Conservation (phyloP, 2,113 vertebrate genomes). For the Elachura formosa region DNA sequence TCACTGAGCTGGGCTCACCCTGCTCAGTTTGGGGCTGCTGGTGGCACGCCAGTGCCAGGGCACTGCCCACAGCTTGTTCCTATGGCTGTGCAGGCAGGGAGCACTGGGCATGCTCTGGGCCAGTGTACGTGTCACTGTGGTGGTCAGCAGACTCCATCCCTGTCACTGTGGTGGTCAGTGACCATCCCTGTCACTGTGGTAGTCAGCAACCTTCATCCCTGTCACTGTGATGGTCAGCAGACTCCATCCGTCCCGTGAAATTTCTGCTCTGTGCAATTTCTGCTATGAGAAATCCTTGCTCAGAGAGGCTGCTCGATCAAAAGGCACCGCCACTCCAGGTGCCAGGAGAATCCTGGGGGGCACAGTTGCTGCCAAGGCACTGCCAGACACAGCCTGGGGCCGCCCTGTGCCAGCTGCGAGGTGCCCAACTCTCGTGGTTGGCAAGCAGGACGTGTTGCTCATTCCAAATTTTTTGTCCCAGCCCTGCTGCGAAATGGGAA, state of each 20-base stretch:
- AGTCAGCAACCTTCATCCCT: no score
- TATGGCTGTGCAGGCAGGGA: not conserved
- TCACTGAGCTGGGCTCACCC: not conserved
- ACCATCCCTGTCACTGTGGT: no score
- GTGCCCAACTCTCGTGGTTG: fast-evolving
- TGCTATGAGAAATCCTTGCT: not conserved
- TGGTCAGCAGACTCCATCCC: not conserved
- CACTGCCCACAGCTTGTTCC: not conserved
- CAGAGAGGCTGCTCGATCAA: not conserved
- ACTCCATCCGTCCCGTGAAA: no score
- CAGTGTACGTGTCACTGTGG: not conserved
- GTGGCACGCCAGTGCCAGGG: not conserved
- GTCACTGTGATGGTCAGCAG: not conserved
- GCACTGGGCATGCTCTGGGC: fast-evolving
- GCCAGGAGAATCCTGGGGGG: not conserved
- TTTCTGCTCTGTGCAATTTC: not conserved
- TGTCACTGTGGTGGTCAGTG: no score
- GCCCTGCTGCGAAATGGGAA: fast-evolving
- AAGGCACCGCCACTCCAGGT: fast-evolving
- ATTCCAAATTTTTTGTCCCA: not conserved
- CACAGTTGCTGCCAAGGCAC: not conserved
- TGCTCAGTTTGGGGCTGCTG: not conserved
- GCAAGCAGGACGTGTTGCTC: not conserved
- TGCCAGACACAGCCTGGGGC: not conserved
- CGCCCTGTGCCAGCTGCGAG: not conserved